Evolutionary conservation across 1,140 invertebrate genomes (phyloP).

Genomic region (Drosophila auraria): DNA sequence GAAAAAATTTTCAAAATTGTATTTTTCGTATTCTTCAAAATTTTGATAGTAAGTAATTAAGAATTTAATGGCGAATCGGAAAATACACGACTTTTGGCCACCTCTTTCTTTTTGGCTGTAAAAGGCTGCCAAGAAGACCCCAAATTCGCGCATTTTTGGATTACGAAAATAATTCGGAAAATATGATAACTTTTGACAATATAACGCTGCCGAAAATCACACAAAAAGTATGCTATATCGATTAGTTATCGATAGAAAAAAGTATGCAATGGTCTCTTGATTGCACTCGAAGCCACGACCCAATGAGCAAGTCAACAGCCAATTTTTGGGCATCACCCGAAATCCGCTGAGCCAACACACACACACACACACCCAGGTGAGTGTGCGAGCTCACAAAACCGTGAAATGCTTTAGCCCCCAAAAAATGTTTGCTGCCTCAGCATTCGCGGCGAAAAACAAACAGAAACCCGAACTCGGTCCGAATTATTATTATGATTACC

Average conservation of each 20-base stretch:
- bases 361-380: constrained; percentile 3
- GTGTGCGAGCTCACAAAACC: not conserved
- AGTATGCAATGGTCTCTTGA: constrained; percentile 28
- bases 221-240: constrained; percentile 16
- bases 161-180: no score
- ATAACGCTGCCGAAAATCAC: not conserved
- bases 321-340: constrained; percentile 22
- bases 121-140: no score
- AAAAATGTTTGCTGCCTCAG: constrained; percentile 46
- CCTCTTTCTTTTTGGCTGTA: no score
- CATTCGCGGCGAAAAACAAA: constrained; percentile 27
- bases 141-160: no score
- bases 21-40: no score
- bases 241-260: constrained; percentile 8
- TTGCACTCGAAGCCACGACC: constrained; percentile 29
- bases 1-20: no score
- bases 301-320: constrained; percentile 39
- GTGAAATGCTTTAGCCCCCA: constrained; percentile 26
- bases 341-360: constrained; percentile 27
- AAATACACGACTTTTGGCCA: no score
- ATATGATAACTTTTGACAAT: no score
- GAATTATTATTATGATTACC: constrained; percentile 53
- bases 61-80: no score
- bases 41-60: no score
- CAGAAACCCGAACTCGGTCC: constrained; percentile 19